Conservation (phyloP, 2,113 vertebrate genomes). For the Boleophthalmus pectinirostris region DNA sequence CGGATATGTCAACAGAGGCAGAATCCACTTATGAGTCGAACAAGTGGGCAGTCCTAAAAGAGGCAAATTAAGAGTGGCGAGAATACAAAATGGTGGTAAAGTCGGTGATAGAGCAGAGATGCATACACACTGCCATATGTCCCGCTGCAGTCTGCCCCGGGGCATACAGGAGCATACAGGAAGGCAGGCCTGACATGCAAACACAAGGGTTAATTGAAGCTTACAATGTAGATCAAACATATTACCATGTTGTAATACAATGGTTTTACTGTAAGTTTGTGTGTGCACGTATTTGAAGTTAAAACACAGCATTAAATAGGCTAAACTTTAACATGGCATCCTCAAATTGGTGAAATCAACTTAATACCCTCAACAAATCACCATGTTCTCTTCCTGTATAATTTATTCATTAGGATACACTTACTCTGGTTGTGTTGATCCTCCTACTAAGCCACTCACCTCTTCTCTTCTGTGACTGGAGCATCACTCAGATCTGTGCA, state of each 20-base stretch:
- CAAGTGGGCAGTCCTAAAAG: conserved; percentile 4
- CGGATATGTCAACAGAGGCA: conserved; percentile 28
- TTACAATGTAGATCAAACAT: conserved; percentile 26
- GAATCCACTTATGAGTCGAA: conserved; percentile 7
- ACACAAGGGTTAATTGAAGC: conserved; percentile 31
- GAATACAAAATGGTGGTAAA: conserved; percentile 18
- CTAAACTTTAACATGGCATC: not conserved
- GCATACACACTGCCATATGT: conserved; percentile 53
- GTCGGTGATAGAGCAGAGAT: conserved; percentile 25
- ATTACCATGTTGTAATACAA: conserved; percentile 15
- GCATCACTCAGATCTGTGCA: no score
- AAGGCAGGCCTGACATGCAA: conserved; percentile 13
- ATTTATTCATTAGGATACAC: not conserved
- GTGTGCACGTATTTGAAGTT: conserved; percentile 28
- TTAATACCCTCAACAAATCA: not conserved
- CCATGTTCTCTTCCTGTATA: not conserved
- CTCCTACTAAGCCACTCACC: no score
- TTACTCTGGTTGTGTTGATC: no score
- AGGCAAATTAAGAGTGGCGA: conserved; percentile 43
- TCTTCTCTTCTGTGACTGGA: no score
- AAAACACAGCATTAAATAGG: conserved; percentile 40
- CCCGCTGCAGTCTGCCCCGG: conserved; percentile 45
- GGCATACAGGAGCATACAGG: conserved; percentile 43
- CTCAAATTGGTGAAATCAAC: not conserved
- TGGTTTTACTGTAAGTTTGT: conserved; percentile 11